These are phyloP conservation scores for Mythimna loreyi DNA, from an alignment of 2,888 invertebrate species.

Conservation along the genomic window DNA sequence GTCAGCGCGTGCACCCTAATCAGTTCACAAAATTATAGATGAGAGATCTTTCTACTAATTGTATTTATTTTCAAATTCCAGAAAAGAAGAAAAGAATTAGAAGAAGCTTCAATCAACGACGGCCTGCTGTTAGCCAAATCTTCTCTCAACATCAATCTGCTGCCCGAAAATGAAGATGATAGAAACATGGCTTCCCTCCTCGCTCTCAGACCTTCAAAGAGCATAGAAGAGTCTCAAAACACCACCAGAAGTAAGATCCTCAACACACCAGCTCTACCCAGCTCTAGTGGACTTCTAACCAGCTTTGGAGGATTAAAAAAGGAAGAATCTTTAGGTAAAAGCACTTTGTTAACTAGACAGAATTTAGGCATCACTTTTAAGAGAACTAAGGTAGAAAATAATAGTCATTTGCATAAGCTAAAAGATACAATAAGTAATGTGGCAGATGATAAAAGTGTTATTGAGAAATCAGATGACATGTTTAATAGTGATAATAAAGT, in stretches of 20 bases:
- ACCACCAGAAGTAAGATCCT: conserved; percentile 88
- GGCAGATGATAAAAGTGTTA: conserved; percentile 13
- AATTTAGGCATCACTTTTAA: conserved; percentile 84
- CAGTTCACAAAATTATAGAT: too few species aligned
- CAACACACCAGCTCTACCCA: conserved; percentile 90
- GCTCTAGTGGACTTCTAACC: conserved; percentile 86
- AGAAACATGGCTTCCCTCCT: conserved; percentile 94
- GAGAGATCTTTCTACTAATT: not conserved
- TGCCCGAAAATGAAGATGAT: conserved; percentile 96
- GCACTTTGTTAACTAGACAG: conserved; percentile 76
- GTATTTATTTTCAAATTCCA: conserved; percentile 61
- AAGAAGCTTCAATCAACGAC: conserved; percentile 93
- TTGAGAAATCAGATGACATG: conserved; percentile 6
- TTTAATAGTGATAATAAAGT: too few species aligned
- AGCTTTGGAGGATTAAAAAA: conserved; percentile 90
- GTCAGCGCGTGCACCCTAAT: too few species aligned
- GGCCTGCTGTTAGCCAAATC: conserved; percentile 93
- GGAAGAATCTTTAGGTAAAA: conserved; percentile 88
- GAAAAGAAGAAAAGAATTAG: conserved; percentile 94
- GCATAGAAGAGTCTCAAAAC: conserved; percentile 91
- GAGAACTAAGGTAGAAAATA: conserved; percentile 65
- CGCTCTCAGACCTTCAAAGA: conserved; percentile 92
- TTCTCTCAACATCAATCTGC: conserved; percentile 94
- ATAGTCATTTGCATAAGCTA: conserved; percentile 18
- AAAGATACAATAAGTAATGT: conserved; percentile 16